These are phyloP conservation scores for Drosophila hydei DNA, from an alignment of 1,140 invertebrate species.

Conservation along the genomic window DNA sequence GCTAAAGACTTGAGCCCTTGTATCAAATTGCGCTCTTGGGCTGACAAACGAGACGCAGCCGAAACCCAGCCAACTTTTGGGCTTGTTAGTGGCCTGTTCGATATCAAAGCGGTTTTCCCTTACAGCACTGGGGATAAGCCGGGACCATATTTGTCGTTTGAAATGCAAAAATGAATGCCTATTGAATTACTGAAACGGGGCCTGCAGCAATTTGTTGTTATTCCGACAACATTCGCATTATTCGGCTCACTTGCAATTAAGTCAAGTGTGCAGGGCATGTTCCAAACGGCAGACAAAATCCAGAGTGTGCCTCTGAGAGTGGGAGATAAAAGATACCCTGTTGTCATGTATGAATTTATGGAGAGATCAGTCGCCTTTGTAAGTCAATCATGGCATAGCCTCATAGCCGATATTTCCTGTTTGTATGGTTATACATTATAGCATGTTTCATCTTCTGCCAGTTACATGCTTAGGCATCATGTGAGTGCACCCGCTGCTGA, in stretches of 20 bases:
- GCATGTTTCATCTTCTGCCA: too few species aligned
- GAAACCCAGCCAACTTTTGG: neutral
- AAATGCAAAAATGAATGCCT: conserved; percentile 27
- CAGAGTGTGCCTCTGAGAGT: too few species aligned
- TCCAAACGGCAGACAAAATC: neutral
- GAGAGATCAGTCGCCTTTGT: too few species aligned
- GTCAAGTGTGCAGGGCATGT: conserved; percentile 32
- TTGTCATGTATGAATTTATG: too few species aligned
- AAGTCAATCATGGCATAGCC: too few species aligned
- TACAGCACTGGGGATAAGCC: conserved; percentile 19
- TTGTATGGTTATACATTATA: neutral
- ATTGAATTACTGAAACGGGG: conserved; percentile 20
- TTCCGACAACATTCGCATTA: conserved; percentile 19
- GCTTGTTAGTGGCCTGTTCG: conserved; percentile 37
- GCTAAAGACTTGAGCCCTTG: conserved; percentile 34
- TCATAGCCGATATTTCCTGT: too few species aligned
- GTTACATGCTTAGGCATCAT: neutral
- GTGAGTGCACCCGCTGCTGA: neutral
- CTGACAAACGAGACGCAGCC: conserved; percentile 8
- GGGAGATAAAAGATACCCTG: neutral
- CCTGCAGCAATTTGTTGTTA: conserved; percentile 30
- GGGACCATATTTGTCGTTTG: conserved; percentile 12
- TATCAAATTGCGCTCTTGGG: conserved; percentile 33
- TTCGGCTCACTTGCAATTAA: conserved; percentile 43
- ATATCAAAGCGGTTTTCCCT: conserved; percentile 35